Percentiles rank a stretch among this genome's conserved stretches.
phyloP scores from a whole-genome alignment of 2,113 vertebrate genomes.

The Callipepla squamata region DNA sequence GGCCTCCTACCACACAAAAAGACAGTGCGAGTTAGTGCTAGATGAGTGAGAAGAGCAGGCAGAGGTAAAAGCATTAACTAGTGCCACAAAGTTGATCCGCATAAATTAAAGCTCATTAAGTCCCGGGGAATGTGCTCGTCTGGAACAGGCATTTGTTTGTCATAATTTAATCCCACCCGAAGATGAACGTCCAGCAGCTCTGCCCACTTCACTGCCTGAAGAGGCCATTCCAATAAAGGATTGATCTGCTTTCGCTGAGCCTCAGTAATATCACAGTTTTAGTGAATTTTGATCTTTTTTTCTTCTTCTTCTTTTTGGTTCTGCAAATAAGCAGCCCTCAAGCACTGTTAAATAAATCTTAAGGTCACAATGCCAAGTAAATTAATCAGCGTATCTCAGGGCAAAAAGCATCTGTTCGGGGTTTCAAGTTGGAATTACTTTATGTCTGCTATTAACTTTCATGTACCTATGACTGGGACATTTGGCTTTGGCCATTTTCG shows the following conservation, averaged over 20 bases:
- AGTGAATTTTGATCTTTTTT: neutral
- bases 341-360: neutral
- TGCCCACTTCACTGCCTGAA: neutral
- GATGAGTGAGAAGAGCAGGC: neutral
- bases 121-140: neutral
- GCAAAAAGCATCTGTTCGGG: neutral
- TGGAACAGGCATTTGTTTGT: neutral
- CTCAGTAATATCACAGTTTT: neutral
- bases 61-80: neutral
- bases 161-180: neutral
- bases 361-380: neutral
- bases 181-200: neutral
- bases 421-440: neutral
- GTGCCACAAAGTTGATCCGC: neutral
- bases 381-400: neutral
- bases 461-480: neutral
- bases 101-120: slow-evolving; percentile 13
- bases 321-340: neutral
- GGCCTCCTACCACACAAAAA: neutral
- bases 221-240: neutral
- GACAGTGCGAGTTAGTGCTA: neutral
- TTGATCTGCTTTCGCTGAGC: neutral
- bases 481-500: neutral
- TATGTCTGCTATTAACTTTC: neutral
- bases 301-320: neutral